phyloP scores from a whole-genome alignment of 2,888 invertebrate genomes.

The Punctoribates punctum region DNA sequence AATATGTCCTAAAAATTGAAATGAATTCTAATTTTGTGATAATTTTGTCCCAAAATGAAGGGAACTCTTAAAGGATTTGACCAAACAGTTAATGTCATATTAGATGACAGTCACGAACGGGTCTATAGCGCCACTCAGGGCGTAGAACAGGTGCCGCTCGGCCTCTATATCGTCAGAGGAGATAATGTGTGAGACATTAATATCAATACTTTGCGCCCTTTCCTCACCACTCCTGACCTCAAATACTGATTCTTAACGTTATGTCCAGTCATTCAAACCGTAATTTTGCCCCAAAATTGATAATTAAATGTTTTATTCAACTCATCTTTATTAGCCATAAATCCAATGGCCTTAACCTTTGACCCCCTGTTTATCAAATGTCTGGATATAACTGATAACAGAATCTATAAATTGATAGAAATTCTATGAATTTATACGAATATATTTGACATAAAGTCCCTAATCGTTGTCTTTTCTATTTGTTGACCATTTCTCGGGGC shows the following conservation, averaged over 20 bases:
- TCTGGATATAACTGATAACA: neutral
- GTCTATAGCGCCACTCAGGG: slow-evolving; percentile 91
- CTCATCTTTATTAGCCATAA: too few relatives aligned
- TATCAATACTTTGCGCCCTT: neutral
- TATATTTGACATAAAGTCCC: too few relatives aligned
- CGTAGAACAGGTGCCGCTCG: slow-evolving; percentile 90
- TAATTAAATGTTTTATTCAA: too few relatives aligned
- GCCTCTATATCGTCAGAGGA: slow-evolving; percentile 94
- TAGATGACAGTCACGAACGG: slow-evolving; percentile 96
- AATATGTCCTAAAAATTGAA: neutral
- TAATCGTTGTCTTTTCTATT: too few relatives aligned
- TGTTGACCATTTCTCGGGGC: too few relatives aligned
- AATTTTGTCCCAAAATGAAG: slow-evolving; percentile 54
- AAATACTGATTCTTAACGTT: too few relatives aligned
- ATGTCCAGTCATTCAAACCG: too few relatives aligned
- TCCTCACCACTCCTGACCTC: too few relatives aligned
- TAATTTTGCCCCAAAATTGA: too few relatives aligned
- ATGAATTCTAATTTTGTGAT: neutral
- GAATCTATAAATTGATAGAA: neutral
- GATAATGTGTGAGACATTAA: slow-evolving; percentile 80
- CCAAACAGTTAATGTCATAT: slow-evolving; percentile 96
- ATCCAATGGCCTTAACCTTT: too few relatives aligned
- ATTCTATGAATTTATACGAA: neutral
- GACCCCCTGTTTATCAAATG: too few relatives aligned
- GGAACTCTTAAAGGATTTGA: slow-evolving; percentile 97